phyloP scores from a whole-genome alignment of 1,140 invertebrate genomes.

The Drosophila orena region DNA sequence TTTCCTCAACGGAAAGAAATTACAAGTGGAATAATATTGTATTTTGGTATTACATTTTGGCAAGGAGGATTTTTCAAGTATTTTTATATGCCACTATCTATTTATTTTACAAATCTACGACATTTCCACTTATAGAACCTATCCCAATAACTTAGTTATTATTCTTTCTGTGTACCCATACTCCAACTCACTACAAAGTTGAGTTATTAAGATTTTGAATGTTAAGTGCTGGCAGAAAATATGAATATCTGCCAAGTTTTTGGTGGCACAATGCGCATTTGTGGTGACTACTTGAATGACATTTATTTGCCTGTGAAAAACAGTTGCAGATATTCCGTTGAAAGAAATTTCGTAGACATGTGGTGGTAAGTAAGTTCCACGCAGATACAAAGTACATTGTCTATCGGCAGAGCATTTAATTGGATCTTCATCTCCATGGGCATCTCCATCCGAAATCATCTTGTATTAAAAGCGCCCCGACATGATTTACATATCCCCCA shows the following conservation, averaged over 20 bases:
- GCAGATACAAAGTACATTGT: slow-evolving; percentile 5
- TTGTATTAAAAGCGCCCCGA: slow-evolving; percentile 13
- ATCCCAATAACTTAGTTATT: no score
- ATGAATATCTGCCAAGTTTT: slow-evolving; percentile 14
- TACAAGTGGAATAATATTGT: background rate
- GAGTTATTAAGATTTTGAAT: slow-evolving; percentile 34
- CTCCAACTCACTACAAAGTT: slow-evolving; percentile 20
- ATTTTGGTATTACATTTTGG: background rate
- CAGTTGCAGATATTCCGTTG: slow-evolving; percentile 1
- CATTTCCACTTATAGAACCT: no score
- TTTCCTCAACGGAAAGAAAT: background rate
- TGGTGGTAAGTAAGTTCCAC: slow-evolving; percentile 7
- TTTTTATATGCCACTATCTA: background rate
- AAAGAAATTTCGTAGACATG: background rate
- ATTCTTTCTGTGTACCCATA: background rate
- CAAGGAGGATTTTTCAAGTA: background rate
- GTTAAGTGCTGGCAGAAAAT: slow-evolving; percentile 24
- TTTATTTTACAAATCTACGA: no score
- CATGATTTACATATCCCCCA: slow-evolving; percentile 43
- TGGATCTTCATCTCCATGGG: slow-evolving; percentile 16
- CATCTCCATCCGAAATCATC: slow-evolving; percentile 14
- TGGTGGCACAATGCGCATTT: slow-evolving; percentile 3
- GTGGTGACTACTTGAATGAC: slow-evolving; percentile 15
- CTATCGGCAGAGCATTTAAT: slow-evolving; percentile 24
- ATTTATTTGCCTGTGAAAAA: slow-evolving; percentile 27